Conservation (phyloP, 2,888 invertebrate genomes). For the Eumacrocentrus americanus region DNA sequence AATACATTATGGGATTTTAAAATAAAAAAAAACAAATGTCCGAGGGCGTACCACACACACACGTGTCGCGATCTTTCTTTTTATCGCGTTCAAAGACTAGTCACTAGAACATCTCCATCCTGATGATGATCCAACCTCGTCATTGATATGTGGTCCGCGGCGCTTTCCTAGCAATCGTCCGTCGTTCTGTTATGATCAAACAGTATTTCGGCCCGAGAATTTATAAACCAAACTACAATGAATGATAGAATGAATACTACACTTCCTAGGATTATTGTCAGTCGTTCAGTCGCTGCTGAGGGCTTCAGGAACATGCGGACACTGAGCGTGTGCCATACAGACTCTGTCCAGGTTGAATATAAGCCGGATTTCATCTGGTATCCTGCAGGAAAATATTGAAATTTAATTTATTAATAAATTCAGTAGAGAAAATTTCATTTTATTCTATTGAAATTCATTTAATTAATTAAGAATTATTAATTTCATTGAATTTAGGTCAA, state of each 20-base stretch:
- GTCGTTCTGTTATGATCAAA: slow-evolving; percentile 54
- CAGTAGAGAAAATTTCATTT: background rate
- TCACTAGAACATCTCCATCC: slow-evolving; percentile 47
- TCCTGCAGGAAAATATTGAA: slow-evolving; percentile 61
- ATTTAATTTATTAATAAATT: background rate
- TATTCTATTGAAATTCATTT: background rate
- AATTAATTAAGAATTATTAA: slow-evolving; percentile 14
- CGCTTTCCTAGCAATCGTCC: slow-evolving; percentile 54
- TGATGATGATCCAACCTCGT: slow-evolving; percentile 48
- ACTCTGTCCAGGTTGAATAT: slow-evolving; percentile 90
- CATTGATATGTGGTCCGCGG: slow-evolving; percentile 56
- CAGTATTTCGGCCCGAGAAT: slow-evolving; percentile 62
- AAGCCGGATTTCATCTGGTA: slow-evolving; percentile 78
- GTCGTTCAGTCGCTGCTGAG: slow-evolving; percentile 66
- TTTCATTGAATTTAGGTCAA: background rate
- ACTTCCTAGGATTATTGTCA: slow-evolving; percentile 65
- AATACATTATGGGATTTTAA: background rate
- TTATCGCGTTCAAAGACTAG: slow-evolving; percentile 47
- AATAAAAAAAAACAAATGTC: slow-evolving; percentile 39
- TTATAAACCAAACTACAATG: slow-evolving; percentile 64
- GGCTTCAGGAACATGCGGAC: slow-evolving; percentile 82
- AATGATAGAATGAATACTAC: slow-evolving; percentile 64
- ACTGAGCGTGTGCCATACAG: slow-evolving; percentile 77
- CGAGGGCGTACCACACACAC: slow-evolving; percentile 56
- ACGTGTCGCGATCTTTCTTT: slow-evolving; percentile 12